Evolutionary conservation across 1,140 invertebrate species (phyloP).

Genomic region (Drosophila mojavensis): DNA sequence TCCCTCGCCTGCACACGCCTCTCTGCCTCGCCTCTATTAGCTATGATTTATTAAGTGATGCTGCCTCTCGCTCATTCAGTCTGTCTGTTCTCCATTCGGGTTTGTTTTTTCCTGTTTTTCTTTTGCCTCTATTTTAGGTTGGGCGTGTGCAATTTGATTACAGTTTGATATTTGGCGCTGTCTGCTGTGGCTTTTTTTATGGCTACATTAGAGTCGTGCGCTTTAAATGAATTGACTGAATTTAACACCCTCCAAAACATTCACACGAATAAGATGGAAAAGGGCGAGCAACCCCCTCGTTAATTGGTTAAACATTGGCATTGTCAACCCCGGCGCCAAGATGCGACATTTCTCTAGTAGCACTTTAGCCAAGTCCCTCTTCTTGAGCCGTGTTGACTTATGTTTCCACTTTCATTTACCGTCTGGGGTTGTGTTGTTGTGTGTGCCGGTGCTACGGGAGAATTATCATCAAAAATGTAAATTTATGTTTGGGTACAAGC

Average conservation of each 20-base stretch:
- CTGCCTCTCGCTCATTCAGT: slow-evolving; percentile 32
- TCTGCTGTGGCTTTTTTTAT: slow-evolving; percentile 71
- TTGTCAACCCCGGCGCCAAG: slow-evolving; percentile 28
- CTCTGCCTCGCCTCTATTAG: slow-evolving; percentile 35
- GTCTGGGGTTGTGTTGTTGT: background rate
- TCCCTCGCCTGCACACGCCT: too few relatives aligned
- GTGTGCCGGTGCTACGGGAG: slow-evolving; percentile 9
- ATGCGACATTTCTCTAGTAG: background rate
- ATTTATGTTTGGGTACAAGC: slow-evolving; percentile 70
- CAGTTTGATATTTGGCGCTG: slow-evolving; percentile 52
- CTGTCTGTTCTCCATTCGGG: background rate
- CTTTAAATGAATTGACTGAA: slow-evolving; percentile 54
- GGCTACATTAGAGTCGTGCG: slow-evolving; percentile 72
- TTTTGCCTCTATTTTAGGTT: background rate
- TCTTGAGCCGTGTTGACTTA: slow-evolving; percentile 45
- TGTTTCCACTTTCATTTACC: slow-evolving; percentile 50
- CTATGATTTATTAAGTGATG: slow-evolving; percentile 78
- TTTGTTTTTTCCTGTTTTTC: background rate
- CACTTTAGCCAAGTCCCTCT: slow-evolving; percentile 10
- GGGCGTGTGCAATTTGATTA: slow-evolving; percentile 62
- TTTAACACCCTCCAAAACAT: background rate
- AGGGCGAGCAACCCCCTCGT: slow-evolving; percentile 31
- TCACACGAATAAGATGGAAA: background rate
- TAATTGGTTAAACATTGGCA: slow-evolving; percentile 77
- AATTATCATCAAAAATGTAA: slow-evolving; percentile 82